phyloP scores from a whole-genome alignment of 2,113 vertebrate species.

The Tricholaema leucomelas region DNA sequence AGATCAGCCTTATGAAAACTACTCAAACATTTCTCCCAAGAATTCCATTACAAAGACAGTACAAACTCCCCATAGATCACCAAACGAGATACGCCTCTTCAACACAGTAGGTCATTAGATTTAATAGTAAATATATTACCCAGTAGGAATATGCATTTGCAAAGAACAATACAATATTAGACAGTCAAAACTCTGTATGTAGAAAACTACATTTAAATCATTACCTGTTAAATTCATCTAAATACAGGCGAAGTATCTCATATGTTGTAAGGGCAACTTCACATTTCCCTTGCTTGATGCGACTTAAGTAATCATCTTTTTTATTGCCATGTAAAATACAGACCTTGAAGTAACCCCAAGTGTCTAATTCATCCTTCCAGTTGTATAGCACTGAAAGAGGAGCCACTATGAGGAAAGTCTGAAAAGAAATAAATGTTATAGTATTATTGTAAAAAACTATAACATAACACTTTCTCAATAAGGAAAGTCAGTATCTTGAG shows the following conservation, averaged over 20 bases:
- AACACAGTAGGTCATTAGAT: neutral
- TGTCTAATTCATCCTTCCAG: slow-evolving; percentile 96
- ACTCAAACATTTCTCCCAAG: neutral
- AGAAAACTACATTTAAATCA: neutral
- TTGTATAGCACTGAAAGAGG: slow-evolving; percentile 96
- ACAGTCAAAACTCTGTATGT: neutral
- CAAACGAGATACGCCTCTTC: neutral
- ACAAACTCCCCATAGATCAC: neutral
- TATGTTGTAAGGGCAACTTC: slow-evolving; percentile 94
- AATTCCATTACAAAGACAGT: neutral
- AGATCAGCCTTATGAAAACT: neutral
- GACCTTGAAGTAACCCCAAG: slow-evolving; percentile 92
- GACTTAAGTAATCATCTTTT: slow-evolving; percentile 86
- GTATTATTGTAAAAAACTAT: neutral
- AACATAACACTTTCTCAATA: neutral
- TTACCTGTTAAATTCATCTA: slow-evolving; percentile 93
- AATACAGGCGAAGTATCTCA: slow-evolving; percentile 86
- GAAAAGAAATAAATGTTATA: neutral
- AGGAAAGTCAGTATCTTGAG: neutral
- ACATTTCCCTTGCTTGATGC: slow-evolving; percentile 86
- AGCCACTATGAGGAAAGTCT: slow-evolving; percentile 93
- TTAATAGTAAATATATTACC: neutral
- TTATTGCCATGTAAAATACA: slow-evolving; percentile 87
- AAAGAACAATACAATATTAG: neutral
- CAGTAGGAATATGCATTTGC: neutral